Base-by-base conservation (phyloP, 2,797 vertebrate genomes). In the Peromyscus aztecus region DNA sequence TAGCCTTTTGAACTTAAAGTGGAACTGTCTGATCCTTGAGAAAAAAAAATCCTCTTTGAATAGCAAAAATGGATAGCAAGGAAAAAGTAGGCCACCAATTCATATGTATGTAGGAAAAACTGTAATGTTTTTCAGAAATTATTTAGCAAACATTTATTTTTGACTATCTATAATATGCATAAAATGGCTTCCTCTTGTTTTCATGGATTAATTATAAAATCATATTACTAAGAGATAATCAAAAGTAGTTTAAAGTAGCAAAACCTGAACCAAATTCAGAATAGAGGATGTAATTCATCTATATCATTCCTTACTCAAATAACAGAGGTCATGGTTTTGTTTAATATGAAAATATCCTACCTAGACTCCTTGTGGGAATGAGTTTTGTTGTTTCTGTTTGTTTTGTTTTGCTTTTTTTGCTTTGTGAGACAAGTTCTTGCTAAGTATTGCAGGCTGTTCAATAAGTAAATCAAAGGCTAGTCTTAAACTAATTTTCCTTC, bases 1-100 rank as follows among this genome's bases (percentile, higher is more conserved):
- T 17, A 90, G 49, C 23, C 94, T 93, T 91, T 97, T 96, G 87
- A 86, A 90, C 31, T 97, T 97, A 89, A 96, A 84, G 92, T 63
- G 29, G 16, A 95, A 78, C 67, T 75, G 78, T 94, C 88, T 84
- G 82, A 83, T 88, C 27, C 75, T 73, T 85, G 43, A 94, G 46
- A 61, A 81, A 94, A 96, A 46, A 73, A 59, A 27, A 43, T 46
- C 6, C 4, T 8, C 77, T 67, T 77, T 96, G 52, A 78, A 9
- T 76, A 92, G 63, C 31, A 46, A 90, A 91, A 94, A 93, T 90
- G 27, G 23, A 81, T 91, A 92, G 10, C 96, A 49, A 40, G 67
- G 49, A 97, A 89, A 69, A 61, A 95, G 59, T 2, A 61, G 4
- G 24, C 12, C 11, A 13, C 29, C 81, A 83, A 85, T 92, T 34